phyloP scores from a whole-genome alignment of 2,797 vertebrate genomes.

The Dromococcyx pavoninus region DNA sequence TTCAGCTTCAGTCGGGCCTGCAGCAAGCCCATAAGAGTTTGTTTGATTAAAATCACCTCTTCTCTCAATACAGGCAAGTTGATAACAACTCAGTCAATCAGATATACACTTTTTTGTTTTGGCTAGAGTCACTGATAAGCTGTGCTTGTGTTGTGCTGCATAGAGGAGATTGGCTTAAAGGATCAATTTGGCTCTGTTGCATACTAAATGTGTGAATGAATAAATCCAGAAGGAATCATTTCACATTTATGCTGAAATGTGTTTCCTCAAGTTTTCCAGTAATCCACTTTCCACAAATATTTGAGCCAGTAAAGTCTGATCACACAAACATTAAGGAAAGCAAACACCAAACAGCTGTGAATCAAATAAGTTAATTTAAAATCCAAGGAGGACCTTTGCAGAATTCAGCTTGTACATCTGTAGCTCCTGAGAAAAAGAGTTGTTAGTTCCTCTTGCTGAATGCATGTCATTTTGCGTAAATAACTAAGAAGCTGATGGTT shows the following conservation, averaged over 20 bases:
- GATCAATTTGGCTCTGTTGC: not conserved
- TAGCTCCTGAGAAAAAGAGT: not conserved
- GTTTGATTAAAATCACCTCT: not conserved
- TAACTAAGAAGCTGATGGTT: not conserved
- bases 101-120: not conserved
- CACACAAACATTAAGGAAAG: not conserved
- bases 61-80: not conserved
- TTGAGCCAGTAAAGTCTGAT: constrained; percentile 18
- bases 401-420: not conserved
- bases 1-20: not conserved
- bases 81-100: not conserved
- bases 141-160: not conserved
- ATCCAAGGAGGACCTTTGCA: not conserved
- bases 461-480: not conserved
- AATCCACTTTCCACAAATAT: constrained; percentile 33
- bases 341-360: not conserved
- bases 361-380: not conserved
- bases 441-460: not conserved
- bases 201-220: not conserved
- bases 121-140: not conserved
- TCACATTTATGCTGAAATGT: not conserved
- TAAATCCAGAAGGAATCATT: not conserved
- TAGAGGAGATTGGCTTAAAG: not conserved
- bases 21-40: rapidly evolving
- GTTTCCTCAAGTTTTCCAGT: constrained; percentile 20